A percentile compares a stretch with the other conserved stretches of the same genome.
Evolutionary conservation across 2,888 invertebrate genomes (phyloP).

Genomic region (Colletes collaris): DNA sequence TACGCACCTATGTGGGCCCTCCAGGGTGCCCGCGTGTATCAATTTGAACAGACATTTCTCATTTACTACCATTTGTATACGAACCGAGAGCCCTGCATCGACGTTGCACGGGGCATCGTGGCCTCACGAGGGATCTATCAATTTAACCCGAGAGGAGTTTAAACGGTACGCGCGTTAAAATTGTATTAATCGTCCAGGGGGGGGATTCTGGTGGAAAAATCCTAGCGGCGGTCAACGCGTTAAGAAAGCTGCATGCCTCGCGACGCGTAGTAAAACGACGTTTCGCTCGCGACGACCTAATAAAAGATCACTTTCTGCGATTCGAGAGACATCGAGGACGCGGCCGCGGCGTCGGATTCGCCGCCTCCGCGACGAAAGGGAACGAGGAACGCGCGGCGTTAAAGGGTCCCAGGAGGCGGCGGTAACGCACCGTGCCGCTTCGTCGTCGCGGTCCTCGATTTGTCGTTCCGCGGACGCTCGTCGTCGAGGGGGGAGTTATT

Average conservation of each 20-base stretch:
- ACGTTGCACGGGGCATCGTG: no score
- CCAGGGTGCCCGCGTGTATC: no score
- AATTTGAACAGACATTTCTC: no score
- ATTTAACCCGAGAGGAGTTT: no score
- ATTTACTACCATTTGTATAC: no score
- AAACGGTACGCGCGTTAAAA: no score
- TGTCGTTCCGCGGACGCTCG: conserved; percentile 46
- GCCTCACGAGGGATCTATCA: no score
- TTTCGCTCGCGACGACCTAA: no score
- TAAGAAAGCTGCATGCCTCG: background rate
- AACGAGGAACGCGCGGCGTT: conserved; percentile 29
- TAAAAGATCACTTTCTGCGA: background rate
- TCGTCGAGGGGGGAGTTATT: conserved; percentile 67
- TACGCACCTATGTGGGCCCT: no score
- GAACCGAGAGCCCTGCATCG: no score
- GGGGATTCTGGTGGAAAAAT: background rate
- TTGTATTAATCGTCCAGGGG: no score
- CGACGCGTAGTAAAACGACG: background rate
- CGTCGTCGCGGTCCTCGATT: conserved; percentile 57
- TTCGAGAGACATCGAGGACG: background rate
- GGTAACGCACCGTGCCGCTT: conserved; percentile 12
- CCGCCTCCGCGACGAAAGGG: background rate
- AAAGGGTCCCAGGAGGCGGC: conserved; percentile 23
- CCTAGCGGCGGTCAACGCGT: background rate
- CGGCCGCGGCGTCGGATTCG: conserved; percentile 5